These are phyloP conservation scores for Pelusios castaneus DNA, from an alignment of 2,113 vertebrate species.

Conservation along the genomic window DNA sequence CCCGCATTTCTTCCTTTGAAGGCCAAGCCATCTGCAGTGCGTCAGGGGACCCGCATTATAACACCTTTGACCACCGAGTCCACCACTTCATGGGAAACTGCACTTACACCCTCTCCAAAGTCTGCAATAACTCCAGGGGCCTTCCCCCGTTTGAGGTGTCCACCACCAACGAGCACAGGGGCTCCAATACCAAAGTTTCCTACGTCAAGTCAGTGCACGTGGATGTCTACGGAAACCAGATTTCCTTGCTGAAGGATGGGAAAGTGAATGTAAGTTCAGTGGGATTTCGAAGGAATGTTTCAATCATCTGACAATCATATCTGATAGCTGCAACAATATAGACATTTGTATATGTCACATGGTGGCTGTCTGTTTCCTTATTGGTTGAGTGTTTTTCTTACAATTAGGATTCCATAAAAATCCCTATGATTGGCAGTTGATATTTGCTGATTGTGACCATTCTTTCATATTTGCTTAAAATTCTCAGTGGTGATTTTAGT, in stretches of 20 bases:
- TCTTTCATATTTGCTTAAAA: background rate
- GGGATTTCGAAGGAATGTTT: background rate
- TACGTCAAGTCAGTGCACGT: slow-evolving; percentile 86
- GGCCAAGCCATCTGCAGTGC: slow-evolving; percentile 36
- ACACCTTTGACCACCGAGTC: slow-evolving; percentile 56
- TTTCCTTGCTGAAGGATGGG: slow-evolving; percentile 84
- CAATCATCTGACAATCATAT: background rate
- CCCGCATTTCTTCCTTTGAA: background rate
- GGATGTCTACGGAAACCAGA: slow-evolving; percentile 64
- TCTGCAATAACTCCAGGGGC: slow-evolving; percentile 74
- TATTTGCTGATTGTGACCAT: background rate
- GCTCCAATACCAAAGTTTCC: slow-evolving; percentile 82
- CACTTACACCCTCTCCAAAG: slow-evolving; percentile 86
- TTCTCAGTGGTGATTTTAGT: background rate
- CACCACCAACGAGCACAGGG: slow-evolving; percentile 87
- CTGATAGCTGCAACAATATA: background rate
- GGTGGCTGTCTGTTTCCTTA: background rate
- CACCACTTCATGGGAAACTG: slow-evolving; percentile 92
- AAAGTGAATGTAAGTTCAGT: slow-evolving; percentile 81
- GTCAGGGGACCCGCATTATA: slow-evolving; percentile 70
- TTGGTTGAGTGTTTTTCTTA: background rate
- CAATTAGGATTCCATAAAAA: background rate
- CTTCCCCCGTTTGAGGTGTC: slow-evolving; percentile 83
- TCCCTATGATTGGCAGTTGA: background rate
- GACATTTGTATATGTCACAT: background rate